Percentiles rank a stretch among this genome's conserved stretches.
These are phyloP conservation scores for Alethe castanea DNA, from an alignment of 2,113 vertebrate genomes.

Conservation along the genomic window DNA sequence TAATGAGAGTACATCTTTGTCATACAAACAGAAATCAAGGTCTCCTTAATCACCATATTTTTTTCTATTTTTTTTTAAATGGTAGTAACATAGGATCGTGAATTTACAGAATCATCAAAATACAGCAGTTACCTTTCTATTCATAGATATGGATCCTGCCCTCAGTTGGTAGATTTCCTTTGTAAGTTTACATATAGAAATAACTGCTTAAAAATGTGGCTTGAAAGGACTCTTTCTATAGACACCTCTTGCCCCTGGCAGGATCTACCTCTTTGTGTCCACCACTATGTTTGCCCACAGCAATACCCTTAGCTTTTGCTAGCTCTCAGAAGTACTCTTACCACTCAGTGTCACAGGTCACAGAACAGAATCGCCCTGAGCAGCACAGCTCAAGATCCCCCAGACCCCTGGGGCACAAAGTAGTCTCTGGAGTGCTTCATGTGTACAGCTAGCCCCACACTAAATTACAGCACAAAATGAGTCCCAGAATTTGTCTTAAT, in stretches of 20 bases:
- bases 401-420: neutral
- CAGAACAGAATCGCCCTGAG: neutral
- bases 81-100: neutral
- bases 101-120: neutral
- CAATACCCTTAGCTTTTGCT: neutral
- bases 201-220: neutral
- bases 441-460: neutral
- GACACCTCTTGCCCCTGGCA: neutral
- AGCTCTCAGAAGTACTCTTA: neutral
- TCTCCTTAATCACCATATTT: neutral
- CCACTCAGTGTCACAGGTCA: neutral
- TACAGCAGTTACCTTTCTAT: neutral
- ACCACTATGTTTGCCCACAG: neutral
- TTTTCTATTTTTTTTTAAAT: neutral
- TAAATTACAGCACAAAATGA: neutral
- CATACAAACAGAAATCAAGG: neutral
- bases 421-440: neutral
- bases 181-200: neutral
- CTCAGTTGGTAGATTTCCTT: neutral
- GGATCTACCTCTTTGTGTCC: neutral
- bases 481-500: neutral
- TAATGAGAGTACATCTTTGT: neutral
- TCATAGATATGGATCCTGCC: neutral
- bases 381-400: neutral
- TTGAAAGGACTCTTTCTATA: neutral